Percentiles rank a stretch among this genome's conserved stretches.
phyloP scores from a whole-genome alignment of 2,888 invertebrate genomes.

The Cenopis cana region DNA sequence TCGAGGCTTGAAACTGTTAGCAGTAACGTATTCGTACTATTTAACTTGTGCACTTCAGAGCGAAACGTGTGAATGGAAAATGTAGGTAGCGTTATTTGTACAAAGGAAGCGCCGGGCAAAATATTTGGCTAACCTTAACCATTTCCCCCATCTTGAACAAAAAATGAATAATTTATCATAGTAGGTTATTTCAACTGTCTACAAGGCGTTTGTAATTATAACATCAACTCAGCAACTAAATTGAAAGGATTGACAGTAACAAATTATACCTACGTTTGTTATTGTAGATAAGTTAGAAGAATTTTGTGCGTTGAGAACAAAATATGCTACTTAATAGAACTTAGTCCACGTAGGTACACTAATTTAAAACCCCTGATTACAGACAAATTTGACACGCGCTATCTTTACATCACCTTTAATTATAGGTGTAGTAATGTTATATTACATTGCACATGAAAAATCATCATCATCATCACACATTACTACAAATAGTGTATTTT shows the following conservation, averaged over 20 bases:
- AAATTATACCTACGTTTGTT: too few relatives aligned
- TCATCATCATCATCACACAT: too few relatives aligned
- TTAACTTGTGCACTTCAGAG: conserved; percentile 23
- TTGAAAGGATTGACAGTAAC: conserved; percentile 25
- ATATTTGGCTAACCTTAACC: conserved; percentile 62
- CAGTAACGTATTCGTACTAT: conserved; percentile 27
- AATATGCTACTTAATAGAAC: too few relatives aligned
- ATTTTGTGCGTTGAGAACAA: too few relatives aligned
- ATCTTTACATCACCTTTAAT: too few relatives aligned
- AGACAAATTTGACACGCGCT: too few relatives aligned
- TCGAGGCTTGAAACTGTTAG: conserved; percentile 12
- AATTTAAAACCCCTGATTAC: too few relatives aligned
- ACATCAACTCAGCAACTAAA: conserved; percentile 17
- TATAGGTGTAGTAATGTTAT: too few relatives aligned
- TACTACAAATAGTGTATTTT: too few relatives aligned
- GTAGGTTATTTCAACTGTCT: conserved; percentile 38
- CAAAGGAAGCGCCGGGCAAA: conserved; percentile 60
- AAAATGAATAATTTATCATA: conserved; percentile 41
- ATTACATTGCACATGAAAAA: too few relatives aligned
- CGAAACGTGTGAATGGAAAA: conserved; percentile 57
- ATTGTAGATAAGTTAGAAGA: too few relatives aligned
- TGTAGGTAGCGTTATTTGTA: conserved; percentile 66
- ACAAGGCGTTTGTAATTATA: conserved; percentile 27
- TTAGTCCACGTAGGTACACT: too few relatives aligned
- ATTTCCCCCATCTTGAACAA: conserved; percentile 37